Conservation (phyloP, 2,888 invertebrate species). For the Drosophila leonis region DNA sequence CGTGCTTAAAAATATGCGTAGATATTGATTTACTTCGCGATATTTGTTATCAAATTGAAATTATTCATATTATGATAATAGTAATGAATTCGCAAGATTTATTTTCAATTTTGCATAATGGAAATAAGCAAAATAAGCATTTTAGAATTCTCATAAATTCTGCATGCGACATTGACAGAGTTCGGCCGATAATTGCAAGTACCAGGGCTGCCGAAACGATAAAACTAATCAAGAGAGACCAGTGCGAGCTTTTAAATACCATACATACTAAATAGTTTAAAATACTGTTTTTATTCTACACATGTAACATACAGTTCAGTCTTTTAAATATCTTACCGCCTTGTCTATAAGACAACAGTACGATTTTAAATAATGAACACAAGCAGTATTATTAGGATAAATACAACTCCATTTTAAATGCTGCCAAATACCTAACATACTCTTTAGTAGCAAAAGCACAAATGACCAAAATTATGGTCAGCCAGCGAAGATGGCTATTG, state of each 20-base stretch:
- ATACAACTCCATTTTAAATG: conserved; percentile 63
- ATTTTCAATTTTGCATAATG: conserved; percentile 56
- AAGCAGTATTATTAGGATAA: conserved; percentile 29
- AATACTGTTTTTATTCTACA: conserved; percentile 9
- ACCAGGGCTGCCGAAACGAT: conserved; percentile 37
- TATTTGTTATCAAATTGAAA: conserved; percentile 22
- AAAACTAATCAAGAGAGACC: conserved; percentile 1
- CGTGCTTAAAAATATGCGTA: conserved; percentile 20
- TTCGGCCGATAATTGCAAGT: conserved; percentile 44
- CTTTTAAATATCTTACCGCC: conserved; percentile 6
- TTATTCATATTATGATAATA: conserved; percentile 27
- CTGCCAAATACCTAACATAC: conserved; percentile 66
- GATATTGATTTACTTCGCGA: conserved; percentile 33
- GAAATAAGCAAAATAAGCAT: conserved; percentile 49
- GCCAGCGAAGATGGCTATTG: conserved; percentile 50
- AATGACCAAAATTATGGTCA: conserved; percentile 70
- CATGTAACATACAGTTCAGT: not conserved
- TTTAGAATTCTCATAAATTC: conserved; percentile 57
- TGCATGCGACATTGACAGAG: conserved; percentile 55
- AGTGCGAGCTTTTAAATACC: conserved; percentile 1
- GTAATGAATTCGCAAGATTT: conserved; percentile 26
- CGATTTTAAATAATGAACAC: not conserved
- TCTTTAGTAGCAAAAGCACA: conserved; percentile 78
- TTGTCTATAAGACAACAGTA: not conserved
- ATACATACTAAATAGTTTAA: conserved; percentile 7